Base-by-base conservation (phyloP, 2,797 vertebrate genomes). In the Crax fasciolata region DNA sequence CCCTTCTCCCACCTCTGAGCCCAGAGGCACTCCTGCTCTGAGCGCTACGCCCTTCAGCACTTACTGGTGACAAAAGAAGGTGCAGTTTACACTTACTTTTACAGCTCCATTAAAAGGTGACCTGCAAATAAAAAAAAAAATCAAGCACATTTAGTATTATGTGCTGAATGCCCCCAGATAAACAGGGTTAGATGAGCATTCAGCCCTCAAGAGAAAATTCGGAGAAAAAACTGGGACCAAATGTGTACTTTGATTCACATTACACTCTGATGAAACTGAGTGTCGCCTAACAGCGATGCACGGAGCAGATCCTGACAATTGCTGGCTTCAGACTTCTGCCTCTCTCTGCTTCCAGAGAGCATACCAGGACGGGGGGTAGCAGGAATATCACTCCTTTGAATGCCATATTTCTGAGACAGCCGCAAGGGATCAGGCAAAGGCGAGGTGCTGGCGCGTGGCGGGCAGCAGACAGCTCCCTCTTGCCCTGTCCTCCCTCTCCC, bases 61-160 rank as follows among this genome's bases (percentile, higher is more conserved):
- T 97, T 93, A 95, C 58, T 97, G 89, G 75, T 62, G 85, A 96
- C 94, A 97, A 97, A 96, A 92, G 94, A 92, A 95, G 91, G 90
- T 71, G 89, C 94, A 94, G 93, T 82, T 96, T 97, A 93, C 95
- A 97, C 95, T 96, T 93, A 93, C 93, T 96, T 97, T 97, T 97
- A 97, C 93, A 96, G 90, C 96, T 96, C 96, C 96, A 96, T 96
- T 96, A 93, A 97, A 97, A 97, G 93, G 95, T 96, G 96, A 97
- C 95, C 96, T 97, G 95, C 90, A 97, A 97, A 96, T 80, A 96
- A 95, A 96, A 96, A 78, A 78, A 95, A 95, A 96, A 94, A 97
- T 96, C 94, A 87, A 91, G 89, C 90, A 93, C 96, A 96, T 97
- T 97, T 95, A 97, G 95, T 96, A 94, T 88, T 73, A 91, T 91